phyloP scores from a whole-genome alignment of 2,888 invertebrate species.

The Xiphydria camelus region DNA sequence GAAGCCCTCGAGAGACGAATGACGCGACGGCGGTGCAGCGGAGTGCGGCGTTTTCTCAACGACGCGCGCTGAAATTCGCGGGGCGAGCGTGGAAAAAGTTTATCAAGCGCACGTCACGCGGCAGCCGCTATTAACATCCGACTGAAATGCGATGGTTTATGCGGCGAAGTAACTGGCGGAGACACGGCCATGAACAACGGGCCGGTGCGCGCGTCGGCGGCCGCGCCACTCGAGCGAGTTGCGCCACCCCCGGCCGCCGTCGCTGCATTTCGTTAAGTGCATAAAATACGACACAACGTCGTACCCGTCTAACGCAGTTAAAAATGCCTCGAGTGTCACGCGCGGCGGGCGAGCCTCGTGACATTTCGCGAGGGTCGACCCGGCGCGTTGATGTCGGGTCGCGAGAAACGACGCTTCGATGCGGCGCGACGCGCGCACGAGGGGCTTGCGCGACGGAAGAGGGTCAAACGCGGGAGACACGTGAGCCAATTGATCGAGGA shows the following conservation, averaged over 20 bases:
- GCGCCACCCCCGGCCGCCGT: conserved; percentile 17
- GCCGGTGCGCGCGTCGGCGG: no score
- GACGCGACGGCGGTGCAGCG: no score
- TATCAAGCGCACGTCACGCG: background rate
- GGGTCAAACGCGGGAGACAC: no score
- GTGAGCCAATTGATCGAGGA: no score
- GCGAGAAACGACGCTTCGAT: no score
- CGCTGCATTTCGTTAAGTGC: conserved; percentile 32
- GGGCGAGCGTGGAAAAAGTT: no score
- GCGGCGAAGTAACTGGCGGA: conserved; percentile 33
- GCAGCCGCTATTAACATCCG: background rate
- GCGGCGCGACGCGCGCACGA: no score
- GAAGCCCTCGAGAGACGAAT: no score
- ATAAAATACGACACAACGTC: conserved; percentile 33
- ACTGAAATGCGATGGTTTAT: conserved; percentile 20
- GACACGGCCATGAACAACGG: conserved; percentile 34
- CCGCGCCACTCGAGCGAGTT: conserved; percentile 29
- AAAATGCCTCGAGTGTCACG: conserved; percentile 19
- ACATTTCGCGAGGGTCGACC: background rate
- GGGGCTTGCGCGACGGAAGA: no score
- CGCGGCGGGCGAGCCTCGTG: background rate
- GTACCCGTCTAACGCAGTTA: conserved; percentile 33
- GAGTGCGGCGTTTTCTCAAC: no score
- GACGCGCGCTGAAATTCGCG: no score
- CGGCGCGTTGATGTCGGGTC: no score